Conservation (phyloP, 53 echinoderm and acorn worm species). For the Zoroaster sp. region DNA sequence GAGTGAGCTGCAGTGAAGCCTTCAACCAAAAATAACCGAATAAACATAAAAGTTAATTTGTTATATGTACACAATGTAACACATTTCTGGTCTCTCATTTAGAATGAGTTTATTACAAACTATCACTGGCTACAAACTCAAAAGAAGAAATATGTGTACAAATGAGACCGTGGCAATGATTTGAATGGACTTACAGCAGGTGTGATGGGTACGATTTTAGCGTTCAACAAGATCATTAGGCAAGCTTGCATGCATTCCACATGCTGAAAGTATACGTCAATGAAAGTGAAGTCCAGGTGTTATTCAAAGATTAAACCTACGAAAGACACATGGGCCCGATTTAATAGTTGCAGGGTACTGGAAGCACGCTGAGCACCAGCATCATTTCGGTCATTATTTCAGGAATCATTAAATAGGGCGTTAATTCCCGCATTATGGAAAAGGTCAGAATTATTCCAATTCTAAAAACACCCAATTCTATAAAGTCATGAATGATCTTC, state of each 20-base stretch:
- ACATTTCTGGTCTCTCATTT: no score
- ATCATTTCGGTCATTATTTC: neutral
- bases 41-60: no score
- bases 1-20: no score
- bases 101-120: no score
- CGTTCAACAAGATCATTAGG: neutral
- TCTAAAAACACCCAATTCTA: neutral
- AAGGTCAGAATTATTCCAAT: neutral
- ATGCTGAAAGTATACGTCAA: neutral
- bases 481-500: neutral
- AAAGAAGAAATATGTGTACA: neutral
- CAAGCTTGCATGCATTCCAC: neutral
- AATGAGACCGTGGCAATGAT: neutral
- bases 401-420: neutral
- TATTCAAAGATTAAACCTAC: neutral
- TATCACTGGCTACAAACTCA: neutral
- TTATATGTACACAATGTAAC: no score
- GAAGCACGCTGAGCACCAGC: neutral
- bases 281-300: neutral
- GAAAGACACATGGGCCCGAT: neutral
- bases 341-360: neutral
- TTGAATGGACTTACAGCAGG: neutral
- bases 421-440: neutral
- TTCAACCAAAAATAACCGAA: no score
- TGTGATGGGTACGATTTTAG: neutral